phyloP scores from a whole-genome alignment of 2,113 vertebrate genomes.

The Toxotes jaculatrix region DNA sequence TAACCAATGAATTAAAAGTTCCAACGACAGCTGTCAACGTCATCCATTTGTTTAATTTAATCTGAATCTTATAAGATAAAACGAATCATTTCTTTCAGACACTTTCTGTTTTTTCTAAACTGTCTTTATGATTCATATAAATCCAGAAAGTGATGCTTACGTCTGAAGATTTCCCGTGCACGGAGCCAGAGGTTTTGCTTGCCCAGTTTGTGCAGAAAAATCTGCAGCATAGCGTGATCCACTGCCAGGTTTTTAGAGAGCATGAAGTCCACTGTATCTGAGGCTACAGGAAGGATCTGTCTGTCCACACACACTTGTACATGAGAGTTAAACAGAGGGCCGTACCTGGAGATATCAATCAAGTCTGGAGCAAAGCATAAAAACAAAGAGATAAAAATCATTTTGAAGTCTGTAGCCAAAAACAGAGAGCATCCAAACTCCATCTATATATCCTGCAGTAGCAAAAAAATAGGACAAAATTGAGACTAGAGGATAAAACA shows the following conservation, averaged over 20 bases:
- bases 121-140: neutral
- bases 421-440: neutral
- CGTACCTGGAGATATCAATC: slow-evolving; percentile 83
- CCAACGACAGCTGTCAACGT: neutral
- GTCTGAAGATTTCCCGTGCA: slow-evolving; percentile 90
- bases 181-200: slow-evolving; percentile 91
- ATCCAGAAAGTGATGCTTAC: slow-evolving; percentile 82
- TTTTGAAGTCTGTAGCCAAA: neutral
- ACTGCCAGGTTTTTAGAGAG: slow-evolving; percentile 86
- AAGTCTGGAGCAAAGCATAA: slow-evolving; percentile 75
- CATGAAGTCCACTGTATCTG: slow-evolving; percentile 91
- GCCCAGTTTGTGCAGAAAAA: slow-evolving; percentile 90
- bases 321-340: slow-evolving; percentile 88
- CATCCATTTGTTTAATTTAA: neutral
- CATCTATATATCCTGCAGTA: neutral
- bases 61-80: neutral
- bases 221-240: slow-evolving; percentile 85
- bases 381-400: neutral
- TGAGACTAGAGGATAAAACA: neutral
- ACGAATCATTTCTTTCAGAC: neutral
- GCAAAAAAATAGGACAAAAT: neutral
- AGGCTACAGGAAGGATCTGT: slow-evolving; percentile 87
- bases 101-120: neutral
- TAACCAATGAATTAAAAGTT: neutral
- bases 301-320: slow-evolving; percentile 88